phyloP scores from a whole-genome alignment of 2,797 vertebrate species.

The Fistularia tabacaria region DNA sequence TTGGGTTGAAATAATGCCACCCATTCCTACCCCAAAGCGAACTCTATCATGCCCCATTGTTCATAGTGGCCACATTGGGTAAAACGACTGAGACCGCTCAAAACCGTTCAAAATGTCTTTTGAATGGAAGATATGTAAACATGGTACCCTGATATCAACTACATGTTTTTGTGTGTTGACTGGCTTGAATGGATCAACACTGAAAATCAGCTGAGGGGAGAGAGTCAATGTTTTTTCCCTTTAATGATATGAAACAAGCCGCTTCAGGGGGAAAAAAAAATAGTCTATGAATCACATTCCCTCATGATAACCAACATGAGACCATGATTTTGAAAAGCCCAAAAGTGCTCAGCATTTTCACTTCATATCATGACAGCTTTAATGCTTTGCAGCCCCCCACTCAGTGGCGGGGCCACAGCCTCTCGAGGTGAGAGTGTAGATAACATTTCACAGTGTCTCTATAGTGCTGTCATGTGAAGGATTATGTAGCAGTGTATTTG shows the following conservation, averaged over 20 bases:
- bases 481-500: conserved; percentile 70
- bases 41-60: conserved; percentile 70
- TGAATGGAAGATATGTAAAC: conserved; percentile 27
- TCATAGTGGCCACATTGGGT: conserved; percentile 44
- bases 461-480: conserved; percentile 76
- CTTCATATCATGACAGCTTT: conserved; percentile 74
- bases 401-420: conserved; percentile 69
- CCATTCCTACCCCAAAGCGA: conserved; percentile 73
- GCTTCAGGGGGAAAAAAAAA: conserved; percentile 1
- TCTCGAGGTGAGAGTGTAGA: conserved; percentile 74
- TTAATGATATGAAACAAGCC: conserved; percentile 32
- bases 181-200: conserved; percentile 11
- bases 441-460: conserved; percentile 80
- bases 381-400: conserved; percentile 68
- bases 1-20: conserved; percentile 78
- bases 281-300: conserved; percentile 22
- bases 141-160: background rate
- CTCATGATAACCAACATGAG: conserved; percentile 26
- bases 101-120: conserved; percentile 36
- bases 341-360: conserved; percentile 46
- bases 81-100: conserved; percentile 15
- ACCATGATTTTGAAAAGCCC: conserved; percentile 26
- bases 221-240: conserved; percentile 3
- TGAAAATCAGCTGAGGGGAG: conserved; percentile 10
- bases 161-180: background rate